Evolutionary conservation across 2,113 vertebrate species (phyloP).

Genomic region (Bombycilla garrulus): DNA sequence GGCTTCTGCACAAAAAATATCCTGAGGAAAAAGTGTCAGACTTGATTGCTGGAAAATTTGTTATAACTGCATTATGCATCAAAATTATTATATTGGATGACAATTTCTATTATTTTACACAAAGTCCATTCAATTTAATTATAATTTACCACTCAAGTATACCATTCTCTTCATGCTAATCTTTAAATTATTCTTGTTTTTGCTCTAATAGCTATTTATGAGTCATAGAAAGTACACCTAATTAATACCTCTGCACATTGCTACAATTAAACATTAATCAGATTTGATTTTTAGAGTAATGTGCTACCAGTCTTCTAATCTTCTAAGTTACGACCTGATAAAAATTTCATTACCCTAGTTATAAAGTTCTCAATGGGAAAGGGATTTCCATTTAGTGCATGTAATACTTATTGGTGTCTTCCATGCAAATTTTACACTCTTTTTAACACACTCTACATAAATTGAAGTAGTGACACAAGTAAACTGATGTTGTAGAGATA

Average conservation of each 20-base stretch:
- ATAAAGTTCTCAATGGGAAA: conserved; percentile 39
- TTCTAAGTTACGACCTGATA: conserved; percentile 53
- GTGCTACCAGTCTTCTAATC: conserved; percentile 46
- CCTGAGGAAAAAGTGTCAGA: background rate
- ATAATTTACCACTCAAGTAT: conserved; percentile 46
- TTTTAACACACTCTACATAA: background rate
- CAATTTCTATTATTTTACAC: conserved; percentile 49
- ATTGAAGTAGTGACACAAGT: background rate
- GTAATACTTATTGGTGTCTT: background rate
- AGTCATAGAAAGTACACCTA: conserved; percentile 60
- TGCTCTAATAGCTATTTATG: conserved; percentile 56
- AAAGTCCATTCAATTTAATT: conserved; percentile 49
- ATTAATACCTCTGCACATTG: conserved; percentile 61
- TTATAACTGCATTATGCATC: conserved; percentile 28
- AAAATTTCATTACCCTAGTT: conserved; percentile 61
- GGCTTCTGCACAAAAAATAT: background rate
- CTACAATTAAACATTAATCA: conserved; percentile 73
- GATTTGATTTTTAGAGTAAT: conserved; percentile 70
- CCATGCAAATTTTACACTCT: background rate
- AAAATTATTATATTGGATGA: conserved; percentile 48
- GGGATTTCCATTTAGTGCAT: background rate
- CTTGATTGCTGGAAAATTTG: conserved; percentile 26
- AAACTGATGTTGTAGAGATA: background rate
- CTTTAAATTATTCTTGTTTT: conserved; percentile 56
- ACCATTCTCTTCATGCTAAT: conserved; percentile 54